Conservation (phyloP, 2,797 vertebrate genomes). For the Numenius phaeopus region DNA sequence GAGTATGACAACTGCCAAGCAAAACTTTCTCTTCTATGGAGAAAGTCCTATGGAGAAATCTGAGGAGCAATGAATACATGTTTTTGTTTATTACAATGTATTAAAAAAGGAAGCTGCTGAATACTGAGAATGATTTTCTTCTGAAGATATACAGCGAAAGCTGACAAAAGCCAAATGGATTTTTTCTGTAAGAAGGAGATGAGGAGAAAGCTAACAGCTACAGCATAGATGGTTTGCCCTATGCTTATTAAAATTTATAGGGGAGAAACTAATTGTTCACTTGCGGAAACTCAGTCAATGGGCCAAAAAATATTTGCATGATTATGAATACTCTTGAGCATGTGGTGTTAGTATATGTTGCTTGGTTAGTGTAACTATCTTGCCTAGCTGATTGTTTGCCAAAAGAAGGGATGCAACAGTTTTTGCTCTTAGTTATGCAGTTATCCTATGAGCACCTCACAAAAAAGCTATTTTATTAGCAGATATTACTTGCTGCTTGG, state of each 20-base stretch:
- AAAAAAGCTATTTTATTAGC: not conserved
- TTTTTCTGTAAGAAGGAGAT: constrained; percentile 56
- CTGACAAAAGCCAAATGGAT: constrained; percentile 54
- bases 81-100: constrained; percentile 56
- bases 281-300: constrained; percentile 32
- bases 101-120: constrained; percentile 67
- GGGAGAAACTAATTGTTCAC: constrained; percentile 64
- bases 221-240: constrained; percentile 12
- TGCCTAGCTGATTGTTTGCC: not conserved
- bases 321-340: constrained; percentile 27
- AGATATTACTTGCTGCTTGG: not conserved
- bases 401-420: not conserved
- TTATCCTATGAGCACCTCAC: not conserved
- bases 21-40: constrained; percentile 54
- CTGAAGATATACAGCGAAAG: constrained; percentile 41
- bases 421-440: constrained; percentile 5
- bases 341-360: not conserved
- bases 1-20: constrained; percentile 66
- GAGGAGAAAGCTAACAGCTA: constrained; percentile 48
- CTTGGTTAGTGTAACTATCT: not conserved
- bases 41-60: constrained; percentile 42
- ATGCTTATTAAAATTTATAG: constrained; percentile 58
- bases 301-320: constrained; percentile 45
- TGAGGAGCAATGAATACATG: constrained; percentile 32
- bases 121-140: constrained; percentile 49